Conservation (phyloP, 2,888 invertebrate genomes). For the Heteromurus nitidus region DNA sequence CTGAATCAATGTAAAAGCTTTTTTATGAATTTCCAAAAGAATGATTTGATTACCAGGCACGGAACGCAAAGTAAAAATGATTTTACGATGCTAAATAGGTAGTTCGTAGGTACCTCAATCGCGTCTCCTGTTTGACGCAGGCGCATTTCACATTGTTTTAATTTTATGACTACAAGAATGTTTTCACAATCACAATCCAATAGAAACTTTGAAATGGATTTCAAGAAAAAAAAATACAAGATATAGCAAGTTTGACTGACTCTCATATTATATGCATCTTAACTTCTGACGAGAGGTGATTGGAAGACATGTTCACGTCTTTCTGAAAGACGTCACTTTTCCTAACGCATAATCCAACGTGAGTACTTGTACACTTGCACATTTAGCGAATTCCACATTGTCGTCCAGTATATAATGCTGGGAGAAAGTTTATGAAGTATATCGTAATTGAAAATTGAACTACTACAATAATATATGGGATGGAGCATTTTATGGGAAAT, state of each 20-base stretch:
- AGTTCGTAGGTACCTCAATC: no score
- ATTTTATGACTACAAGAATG: neutral
- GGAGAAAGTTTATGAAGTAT: neutral
- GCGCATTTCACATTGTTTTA: neutral
- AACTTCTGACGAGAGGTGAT: no score
- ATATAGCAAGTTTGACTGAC: slow-evolving; percentile 37
- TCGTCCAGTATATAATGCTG: slow-evolving; percentile 12
- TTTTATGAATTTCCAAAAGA: neutral
- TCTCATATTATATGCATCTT: slow-evolving; percentile 1
- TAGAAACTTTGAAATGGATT: slow-evolving; percentile 23
- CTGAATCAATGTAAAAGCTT: neutral
- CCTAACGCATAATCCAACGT: slow-evolving; percentile 6
- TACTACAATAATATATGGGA: no score
- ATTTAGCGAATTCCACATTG: neutral
- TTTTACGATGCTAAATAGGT: neutral
- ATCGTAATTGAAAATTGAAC: neutral
- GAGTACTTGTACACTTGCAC: slow-evolving; percentile 9
- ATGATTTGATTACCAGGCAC: neutral
- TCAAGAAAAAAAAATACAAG: slow-evolving; percentile 19
- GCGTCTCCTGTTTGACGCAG: no score
- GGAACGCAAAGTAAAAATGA: neutral
- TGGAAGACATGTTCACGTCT: no score
- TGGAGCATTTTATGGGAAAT: no score
- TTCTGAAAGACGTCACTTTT: neutral
- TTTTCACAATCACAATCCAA: neutral